phyloP scores from a whole-genome alignment of 2,888 invertebrate genomes.

The Danaus chrysippus region DNA sequence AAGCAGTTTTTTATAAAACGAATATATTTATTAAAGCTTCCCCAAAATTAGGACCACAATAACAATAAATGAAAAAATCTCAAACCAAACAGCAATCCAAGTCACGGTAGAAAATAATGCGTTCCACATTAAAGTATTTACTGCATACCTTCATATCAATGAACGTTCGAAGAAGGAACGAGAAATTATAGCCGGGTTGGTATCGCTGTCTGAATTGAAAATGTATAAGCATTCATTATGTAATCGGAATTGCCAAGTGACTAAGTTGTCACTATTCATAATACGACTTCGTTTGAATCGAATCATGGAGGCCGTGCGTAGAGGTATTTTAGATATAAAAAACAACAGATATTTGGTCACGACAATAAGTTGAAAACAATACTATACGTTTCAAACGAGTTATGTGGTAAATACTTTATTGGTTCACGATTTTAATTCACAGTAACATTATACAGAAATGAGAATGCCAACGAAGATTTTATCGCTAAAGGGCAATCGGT shows the following conservation, averaged over 20 bases:
- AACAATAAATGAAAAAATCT: too few species aligned
- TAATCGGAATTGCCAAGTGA: slow-evolving; percentile 64
- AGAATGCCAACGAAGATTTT: too few species aligned
- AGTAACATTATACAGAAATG: too few species aligned
- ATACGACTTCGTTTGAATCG: slow-evolving; percentile 17
- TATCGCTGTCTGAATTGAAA: slow-evolving; percentile 25
- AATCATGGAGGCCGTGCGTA: not conserved
- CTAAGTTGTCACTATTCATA: slow-evolving; percentile 30
- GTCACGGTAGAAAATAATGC: slow-evolving; percentile 10
- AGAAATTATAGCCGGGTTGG: slow-evolving; percentile 15
- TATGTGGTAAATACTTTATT: too few species aligned
- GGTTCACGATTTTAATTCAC: too few species aligned
- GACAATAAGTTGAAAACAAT: not conserved
- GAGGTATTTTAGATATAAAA: not conserved
- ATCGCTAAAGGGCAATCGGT: too few species aligned
- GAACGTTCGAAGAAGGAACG: slow-evolving; percentile 21
- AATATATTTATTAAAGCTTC: too few species aligned
- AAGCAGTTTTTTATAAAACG: too few species aligned
- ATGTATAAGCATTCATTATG: slow-evolving; percentile 45
- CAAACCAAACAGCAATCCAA: not conserved
- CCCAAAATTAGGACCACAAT: too few species aligned
- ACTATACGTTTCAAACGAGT: too few species aligned
- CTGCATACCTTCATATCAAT: slow-evolving; percentile 14
- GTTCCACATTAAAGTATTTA: not conserved
- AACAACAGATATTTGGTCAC: not conserved